These are phyloP conservation scores for Notoglanidium macrostoma DNA, from an alignment of 2,797 vertebrate species.

Conservation along the genomic window DNA sequence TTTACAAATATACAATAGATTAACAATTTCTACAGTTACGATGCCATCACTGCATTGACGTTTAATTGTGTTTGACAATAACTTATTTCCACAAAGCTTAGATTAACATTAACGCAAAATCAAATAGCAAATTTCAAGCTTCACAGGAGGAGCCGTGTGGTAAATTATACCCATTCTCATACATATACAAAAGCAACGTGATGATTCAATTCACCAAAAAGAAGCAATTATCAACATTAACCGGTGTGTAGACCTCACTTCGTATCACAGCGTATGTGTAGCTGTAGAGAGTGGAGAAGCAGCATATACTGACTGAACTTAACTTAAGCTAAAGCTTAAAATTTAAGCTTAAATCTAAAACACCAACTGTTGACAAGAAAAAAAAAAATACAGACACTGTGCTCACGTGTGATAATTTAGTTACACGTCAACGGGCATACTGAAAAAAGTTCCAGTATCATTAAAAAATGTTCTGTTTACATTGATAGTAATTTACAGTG, in stretches of 20 bases:
- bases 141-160: background rate
- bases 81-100: background rate
- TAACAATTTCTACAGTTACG: background rate
- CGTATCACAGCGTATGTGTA: background rate
- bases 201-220: background rate
- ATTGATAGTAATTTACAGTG: background rate
- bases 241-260: background rate
- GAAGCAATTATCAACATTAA: background rate
- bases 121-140: background rate
- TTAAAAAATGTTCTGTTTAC: background rate
- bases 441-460: background rate
- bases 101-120: background rate
- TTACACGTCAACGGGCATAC: background rate
- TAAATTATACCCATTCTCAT: background rate
- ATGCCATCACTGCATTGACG: background rate
- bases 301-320: background rate
- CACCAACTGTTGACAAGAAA: background rate
- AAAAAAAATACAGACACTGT: background rate
- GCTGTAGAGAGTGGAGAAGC: background rate
- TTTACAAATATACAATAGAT: background rate
- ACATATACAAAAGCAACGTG: background rate
- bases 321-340: background rate
- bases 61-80: background rate
- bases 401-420: background rate
- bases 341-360: background rate